Evolutionary conservation across 2,888 invertebrate genomes (phyloP).

Genomic region (Cheilosia pagana): DNA sequence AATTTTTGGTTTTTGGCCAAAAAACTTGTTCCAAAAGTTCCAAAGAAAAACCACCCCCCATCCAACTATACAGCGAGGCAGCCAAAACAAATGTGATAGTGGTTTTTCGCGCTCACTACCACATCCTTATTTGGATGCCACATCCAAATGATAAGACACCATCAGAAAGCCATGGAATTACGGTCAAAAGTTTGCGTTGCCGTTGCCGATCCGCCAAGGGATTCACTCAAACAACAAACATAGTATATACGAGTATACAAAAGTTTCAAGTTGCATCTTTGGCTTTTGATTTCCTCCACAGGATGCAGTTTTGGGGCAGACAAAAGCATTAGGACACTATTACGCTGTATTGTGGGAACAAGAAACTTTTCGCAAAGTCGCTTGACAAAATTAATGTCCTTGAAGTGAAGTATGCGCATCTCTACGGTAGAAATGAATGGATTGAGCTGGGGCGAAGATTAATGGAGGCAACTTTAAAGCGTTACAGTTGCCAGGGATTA

Average conservation of each 20-base stretch:
- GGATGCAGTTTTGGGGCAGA: background rate
- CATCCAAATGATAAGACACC: slow-evolving; percentile 20
- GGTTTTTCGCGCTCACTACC: slow-evolving; percentile 14
- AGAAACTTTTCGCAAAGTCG: slow-evolving; percentile 39
- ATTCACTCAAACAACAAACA: slow-evolving; percentile 15
- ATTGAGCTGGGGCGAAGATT: background rate
- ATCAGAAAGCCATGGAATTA: slow-evolving; percentile 28
- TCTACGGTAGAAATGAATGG: background rate
- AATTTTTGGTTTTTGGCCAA: slow-evolving; percentile 4
- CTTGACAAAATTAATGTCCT: slow-evolving; percentile 29
- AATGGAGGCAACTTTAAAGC: slow-evolving; percentile 2
- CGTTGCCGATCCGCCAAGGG: slow-evolving; percentile 2
- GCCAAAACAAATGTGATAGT: slow-evolving; percentile 22
- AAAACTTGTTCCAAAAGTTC: background rate
- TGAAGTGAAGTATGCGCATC: background rate
- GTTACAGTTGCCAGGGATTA: background rate
- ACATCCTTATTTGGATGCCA: background rate
- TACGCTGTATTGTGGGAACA: slow-evolving; percentile 11
- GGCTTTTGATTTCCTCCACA: slow-evolving; percentile 22
- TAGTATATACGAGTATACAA: background rate
- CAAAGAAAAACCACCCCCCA: background rate
- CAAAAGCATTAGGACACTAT: slow-evolving; percentile 12
- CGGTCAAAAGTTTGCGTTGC: slow-evolving; percentile 34
- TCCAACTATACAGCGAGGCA: background rate
- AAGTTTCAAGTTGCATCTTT: slow-evolving; percentile 44